These are phyloP conservation scores for Bovichtus variegatus DNA, from an alignment of 2,797 vertebrate genomes.

Conservation along the genomic window DNA sequence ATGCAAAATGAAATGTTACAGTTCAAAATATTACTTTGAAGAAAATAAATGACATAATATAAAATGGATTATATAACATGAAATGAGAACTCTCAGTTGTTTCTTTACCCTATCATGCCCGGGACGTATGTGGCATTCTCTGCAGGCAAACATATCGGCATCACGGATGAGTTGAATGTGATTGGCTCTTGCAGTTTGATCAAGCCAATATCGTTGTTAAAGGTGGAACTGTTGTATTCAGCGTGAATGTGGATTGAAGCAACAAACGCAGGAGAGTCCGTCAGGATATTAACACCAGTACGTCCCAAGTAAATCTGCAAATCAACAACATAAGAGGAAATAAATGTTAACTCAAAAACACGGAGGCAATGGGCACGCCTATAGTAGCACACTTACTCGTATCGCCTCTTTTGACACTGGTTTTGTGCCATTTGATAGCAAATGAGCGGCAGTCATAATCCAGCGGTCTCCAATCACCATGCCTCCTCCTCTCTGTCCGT, in stretches of 20 bases:
- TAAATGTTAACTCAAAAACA: background rate
- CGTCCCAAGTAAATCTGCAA: slow-evolving; percentile 70
- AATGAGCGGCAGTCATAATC: slow-evolving; percentile 84
- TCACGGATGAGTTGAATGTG: slow-evolving; percentile 67
- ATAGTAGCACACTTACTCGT: slow-evolving; percentile 18
- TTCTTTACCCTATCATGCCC: slow-evolving; percentile 65
- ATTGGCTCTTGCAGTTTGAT: slow-evolving; percentile 68
- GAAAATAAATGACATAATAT: too few relatives aligned
- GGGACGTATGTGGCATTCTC: slow-evolving; percentile 15
- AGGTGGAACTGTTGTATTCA: slow-evolving; percentile 69
- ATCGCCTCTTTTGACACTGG: accelerated
- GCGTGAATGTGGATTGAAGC: slow-evolving; percentile 71
- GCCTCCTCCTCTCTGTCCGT: slow-evolving; percentile 46
- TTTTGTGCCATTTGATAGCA: too few relatives aligned
- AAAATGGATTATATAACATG: too few relatives aligned
- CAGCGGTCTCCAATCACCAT: slow-evolving; percentile 80
- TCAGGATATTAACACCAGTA: background rate
- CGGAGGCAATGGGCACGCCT: accelerated
- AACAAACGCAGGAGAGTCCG: accelerated
- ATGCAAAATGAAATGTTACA: background rate
- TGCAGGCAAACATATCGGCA: slow-evolving; percentile 81
- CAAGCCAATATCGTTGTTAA: slow-evolving; percentile 81
- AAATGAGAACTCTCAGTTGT: background rate
- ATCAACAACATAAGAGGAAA: background rate
- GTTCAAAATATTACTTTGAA: too few relatives aligned